Base-by-base conservation (phyloP, 2,888 invertebrate species). In the Chouioia cunea region DNA sequence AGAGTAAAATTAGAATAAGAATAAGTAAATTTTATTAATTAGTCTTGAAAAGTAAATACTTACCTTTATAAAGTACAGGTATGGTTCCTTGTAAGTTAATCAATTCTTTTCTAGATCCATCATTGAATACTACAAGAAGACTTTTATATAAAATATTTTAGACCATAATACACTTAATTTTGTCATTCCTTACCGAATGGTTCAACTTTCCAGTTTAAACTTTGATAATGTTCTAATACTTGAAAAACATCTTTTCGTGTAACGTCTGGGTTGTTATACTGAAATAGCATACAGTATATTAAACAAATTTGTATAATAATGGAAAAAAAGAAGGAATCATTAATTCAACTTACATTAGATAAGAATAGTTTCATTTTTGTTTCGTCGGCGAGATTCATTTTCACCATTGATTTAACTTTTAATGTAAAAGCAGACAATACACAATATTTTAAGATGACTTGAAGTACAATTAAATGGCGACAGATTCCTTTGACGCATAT, bases 51-150 rank as follows among this genome's bases (percentile, higher is more conserved):
- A 57, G 20, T 10, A 4, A 10, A 36, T n/a, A 16, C 1, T 64
- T 65, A 74, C 74, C 66, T 70, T 70, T 74, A 14, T 57, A 74
- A 16, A n/a, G 56, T 23, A 74, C 71, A 56, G 97, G 98, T 80
- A 98, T 95, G 8, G 97, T 98, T 65, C 98, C 98, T 81, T 92
- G 91, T 64, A 98, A 88, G 84, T 93, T 93, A 48, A 97, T 88
- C 75, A 98, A 87, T 68, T 95, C 93, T 85, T 93, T 93, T 53
- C 89, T 88, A 0, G 88, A 88, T 52, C 97, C 97, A 89, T 97
- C 95, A 83, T 95, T 95, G 84, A 97, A 97, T 71, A 93, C 96
- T 94, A 79, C 0, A 86, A 76, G 74, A 60, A 63, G 68, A 16
- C 36, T 74, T 23, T 44, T n/a, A 73, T 23, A 60, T 70, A 65